These are phyloP conservation scores for Apodemia duryi DNA, from an alignment of 2,888 invertebrate genomes.

Conservation along the genomic window DNA sequence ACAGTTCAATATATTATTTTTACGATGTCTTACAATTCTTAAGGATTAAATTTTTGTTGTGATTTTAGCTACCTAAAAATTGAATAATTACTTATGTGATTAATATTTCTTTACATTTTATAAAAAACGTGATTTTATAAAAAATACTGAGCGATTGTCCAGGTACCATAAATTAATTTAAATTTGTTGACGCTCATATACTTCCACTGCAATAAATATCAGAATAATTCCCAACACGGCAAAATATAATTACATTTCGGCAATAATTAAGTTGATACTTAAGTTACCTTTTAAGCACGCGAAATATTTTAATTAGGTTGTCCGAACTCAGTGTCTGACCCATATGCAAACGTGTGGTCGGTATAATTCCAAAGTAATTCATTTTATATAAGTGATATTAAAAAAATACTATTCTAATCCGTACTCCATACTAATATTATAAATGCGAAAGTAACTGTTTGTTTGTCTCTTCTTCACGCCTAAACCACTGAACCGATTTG, in stretches of 20 bases:
- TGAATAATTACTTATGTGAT: no score
- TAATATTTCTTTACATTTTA: no score
- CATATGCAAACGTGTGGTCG: slow-evolving; percentile 28
- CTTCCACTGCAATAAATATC: slow-evolving; percentile 24
- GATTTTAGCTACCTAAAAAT: no score
- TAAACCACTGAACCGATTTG: no score
- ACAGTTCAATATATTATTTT: no score
- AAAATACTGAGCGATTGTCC: neutral
- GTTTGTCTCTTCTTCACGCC: no score
- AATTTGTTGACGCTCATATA: slow-evolving; percentile 25
- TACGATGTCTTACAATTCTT: no score
- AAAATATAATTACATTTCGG: slow-evolving; percentile 26
- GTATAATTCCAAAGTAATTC: slow-evolving; percentile 25
- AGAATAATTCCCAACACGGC: slow-evolving; percentile 19
- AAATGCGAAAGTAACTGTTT: no score
- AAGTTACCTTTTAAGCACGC: slow-evolving; percentile 49
- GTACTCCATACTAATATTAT: no score
- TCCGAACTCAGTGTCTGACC: slow-evolving; percentile 38
- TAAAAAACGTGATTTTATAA: no score
- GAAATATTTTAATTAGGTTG: slow-evolving; percentile 75
- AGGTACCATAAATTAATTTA: neutral
- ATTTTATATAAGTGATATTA: neutral
- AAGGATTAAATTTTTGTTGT: no score
- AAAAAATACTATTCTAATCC: no score
- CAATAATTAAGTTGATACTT: slow-evolving; percentile 38